phyloP scores from a whole-genome alignment of 2,113 vertebrate species.

The Lichenostomus cassidix region DNA sequence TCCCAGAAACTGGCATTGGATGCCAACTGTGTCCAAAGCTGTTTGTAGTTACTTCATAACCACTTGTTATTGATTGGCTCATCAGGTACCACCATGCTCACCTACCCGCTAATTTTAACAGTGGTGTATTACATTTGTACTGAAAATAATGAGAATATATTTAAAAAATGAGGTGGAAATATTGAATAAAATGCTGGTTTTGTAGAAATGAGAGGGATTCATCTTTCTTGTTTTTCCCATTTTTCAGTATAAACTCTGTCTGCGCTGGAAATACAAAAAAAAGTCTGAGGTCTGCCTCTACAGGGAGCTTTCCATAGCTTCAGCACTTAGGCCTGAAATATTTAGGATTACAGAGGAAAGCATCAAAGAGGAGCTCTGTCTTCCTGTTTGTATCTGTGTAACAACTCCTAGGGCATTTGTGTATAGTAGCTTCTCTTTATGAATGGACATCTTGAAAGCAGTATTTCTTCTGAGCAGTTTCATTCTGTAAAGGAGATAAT shows the following conservation, averaged over 20 bases:
- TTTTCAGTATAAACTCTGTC: neutral
- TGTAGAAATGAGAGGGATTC: neutral
- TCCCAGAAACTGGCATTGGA: neutral
- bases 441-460: neutral
- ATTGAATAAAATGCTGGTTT: neutral
- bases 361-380: neutral
- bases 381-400: neutral
- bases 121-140: neutral
- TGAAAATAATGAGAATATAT: neutral
- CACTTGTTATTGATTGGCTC: neutral
- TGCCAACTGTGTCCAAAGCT: neutral
- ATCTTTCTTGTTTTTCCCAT: accelerated
- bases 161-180: neutral
- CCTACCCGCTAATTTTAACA: neutral
- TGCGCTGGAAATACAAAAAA: neutral
- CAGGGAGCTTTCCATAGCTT: neutral
- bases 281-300: neutral
- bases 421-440: neutral
- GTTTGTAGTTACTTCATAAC: neutral
- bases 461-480: neutral
- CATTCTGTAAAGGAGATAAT: neutral
- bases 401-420: neutral
- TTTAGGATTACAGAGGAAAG: neutral
- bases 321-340: neutral
- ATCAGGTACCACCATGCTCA: neutral